phyloP scores from a whole-genome alignment of 2,113 vertebrate species.

The Elanus axillaris region DNA sequence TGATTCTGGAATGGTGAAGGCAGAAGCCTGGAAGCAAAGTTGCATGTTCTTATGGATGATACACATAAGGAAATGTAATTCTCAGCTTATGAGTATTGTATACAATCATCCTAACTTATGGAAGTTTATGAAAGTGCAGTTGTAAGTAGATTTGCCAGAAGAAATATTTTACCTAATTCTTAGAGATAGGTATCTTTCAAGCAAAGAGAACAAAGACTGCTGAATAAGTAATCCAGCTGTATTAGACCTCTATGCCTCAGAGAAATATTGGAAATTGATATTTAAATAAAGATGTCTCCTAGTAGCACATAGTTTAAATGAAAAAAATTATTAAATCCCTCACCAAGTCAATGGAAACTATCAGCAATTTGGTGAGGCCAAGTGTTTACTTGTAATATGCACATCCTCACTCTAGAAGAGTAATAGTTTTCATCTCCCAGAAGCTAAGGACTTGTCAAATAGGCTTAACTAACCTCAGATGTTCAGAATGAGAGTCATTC shows the following conservation, averaged over 20 bases:
- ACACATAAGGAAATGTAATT: not conserved
- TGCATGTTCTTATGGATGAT: not conserved
- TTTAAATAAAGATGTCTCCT: not conserved
- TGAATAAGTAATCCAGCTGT: not conserved
- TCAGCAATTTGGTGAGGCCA: not conserved
- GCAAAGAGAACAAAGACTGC: not conserved
- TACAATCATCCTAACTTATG: not conserved
- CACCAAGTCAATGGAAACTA: not conserved
- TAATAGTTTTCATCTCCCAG: not conserved
- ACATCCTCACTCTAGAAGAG: not conserved
- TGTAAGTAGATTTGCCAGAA: not conserved
- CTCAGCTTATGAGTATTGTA: not conserved
- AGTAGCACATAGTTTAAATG: not conserved
- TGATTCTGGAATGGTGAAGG: not conserved
- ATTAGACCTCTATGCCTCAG: not conserved
- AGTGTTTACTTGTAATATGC: not conserved
- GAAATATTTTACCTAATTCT: not conserved
- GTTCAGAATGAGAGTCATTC: not conserved
- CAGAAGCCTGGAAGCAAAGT: not conserved
- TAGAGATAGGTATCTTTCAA: not conserved
- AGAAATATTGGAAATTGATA: not conserved
- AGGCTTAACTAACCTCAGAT: not conserved
- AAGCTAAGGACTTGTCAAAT: not conserved
- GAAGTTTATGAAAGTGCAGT: not conserved
- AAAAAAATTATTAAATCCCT: not conserved